Evolutionary conservation across 2,113 vertebrate species (phyloP).

Genomic region (Struthidea cinerea): DNA sequence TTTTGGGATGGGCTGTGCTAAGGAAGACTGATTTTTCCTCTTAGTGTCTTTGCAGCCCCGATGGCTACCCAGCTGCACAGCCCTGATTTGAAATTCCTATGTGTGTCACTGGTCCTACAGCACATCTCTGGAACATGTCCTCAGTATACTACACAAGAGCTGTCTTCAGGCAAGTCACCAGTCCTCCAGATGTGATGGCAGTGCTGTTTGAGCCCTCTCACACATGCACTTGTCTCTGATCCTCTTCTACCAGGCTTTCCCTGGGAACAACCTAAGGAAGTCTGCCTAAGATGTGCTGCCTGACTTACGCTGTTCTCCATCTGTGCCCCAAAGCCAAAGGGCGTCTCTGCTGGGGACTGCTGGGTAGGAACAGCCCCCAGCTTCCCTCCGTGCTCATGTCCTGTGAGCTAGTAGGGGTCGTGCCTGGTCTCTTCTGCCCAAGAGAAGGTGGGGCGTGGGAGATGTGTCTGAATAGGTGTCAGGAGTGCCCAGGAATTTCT

Average conservation of each 20-base stretch:
- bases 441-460: neutral
- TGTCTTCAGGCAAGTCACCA: neutral
- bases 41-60: neutral
- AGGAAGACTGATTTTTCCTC: neutral
- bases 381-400: neutral
- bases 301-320: neutral
- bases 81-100: neutral
- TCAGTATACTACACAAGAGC: neutral
- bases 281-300: neutral
- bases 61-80: neutral
- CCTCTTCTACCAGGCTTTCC: neutral
- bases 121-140: neutral
- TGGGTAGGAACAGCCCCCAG: neutral
- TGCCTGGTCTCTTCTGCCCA: neutral
- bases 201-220: neutral
- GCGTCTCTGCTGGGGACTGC: neutral
- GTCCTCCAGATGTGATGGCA: neutral
- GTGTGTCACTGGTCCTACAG: neutral
- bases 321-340: neutral
- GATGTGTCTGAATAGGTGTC: fast-evolving
- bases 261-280: neutral
- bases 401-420: fast-evolving
- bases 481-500: neutral
- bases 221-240: neutral
- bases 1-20: neutral